phyloP scores from a whole-genome alignment of 2,797 vertebrate species.

The Silurus lanzhouensis region DNA sequence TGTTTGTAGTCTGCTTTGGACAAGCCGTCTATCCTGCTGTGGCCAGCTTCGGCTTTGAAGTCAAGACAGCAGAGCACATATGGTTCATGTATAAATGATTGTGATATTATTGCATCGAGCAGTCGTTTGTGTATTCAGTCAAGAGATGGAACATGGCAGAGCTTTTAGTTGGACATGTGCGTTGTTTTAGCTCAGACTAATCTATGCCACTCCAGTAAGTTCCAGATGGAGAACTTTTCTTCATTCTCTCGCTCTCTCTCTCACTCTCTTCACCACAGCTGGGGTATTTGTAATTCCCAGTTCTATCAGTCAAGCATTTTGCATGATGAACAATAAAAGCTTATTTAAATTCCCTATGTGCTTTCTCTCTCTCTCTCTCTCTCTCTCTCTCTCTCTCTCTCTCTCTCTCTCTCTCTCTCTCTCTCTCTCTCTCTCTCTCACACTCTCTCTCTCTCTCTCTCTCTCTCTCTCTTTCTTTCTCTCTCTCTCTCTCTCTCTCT shows the following conservation, averaged over 20 bases:
- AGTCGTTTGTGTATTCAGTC: background rate
- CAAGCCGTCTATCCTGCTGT: constrained; percentile 8
- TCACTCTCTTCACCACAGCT: background rate
- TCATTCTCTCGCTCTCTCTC: background rate
- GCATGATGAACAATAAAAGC: constrained; percentile 27
- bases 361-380: background rate
- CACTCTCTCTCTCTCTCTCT: background rate
- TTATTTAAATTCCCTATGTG: constrained; percentile 4
- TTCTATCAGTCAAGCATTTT: constrained; percentile 18
- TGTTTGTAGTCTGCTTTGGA: constrained; percentile 36
- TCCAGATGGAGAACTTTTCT: background rate
- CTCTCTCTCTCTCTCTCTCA: background rate
- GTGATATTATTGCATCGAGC: background rate
- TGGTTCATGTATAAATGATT: constrained; percentile 38
- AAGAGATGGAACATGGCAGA: background rate
- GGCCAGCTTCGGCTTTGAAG: constrained; percentile 40
- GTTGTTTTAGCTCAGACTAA: constrained; percentile 5
- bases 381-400: background rate
- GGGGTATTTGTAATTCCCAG: constrained; percentile 7
- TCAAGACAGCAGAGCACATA: constrained; percentile 12
- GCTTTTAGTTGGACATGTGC: constrained; percentile 12
- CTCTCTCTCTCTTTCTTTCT: background rate
- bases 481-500: background rate
- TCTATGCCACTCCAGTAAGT: background rate
- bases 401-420: background rate